Conservation (phyloP, 1,140 invertebrate species). For the Musca vetustissima region DNA sequence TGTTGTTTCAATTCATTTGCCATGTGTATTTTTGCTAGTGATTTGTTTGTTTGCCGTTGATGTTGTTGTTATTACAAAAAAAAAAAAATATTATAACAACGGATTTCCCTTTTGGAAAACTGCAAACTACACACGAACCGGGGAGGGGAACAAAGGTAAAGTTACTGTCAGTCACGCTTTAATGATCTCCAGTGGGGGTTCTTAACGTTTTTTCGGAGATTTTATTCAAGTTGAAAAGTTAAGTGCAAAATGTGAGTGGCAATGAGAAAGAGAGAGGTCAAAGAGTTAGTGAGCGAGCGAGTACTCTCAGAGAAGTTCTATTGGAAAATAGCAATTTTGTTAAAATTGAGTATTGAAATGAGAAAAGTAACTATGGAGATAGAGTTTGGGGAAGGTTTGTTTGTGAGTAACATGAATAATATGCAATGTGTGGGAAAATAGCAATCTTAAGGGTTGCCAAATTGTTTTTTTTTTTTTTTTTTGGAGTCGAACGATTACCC, state of each 20-base stretch:
- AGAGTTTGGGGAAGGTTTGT: too few species aligned
- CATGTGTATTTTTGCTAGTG: too few species aligned
- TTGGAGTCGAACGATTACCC: too few species aligned
- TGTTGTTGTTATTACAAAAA: too few species aligned
- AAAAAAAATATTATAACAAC: not conserved
- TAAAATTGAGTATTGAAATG: too few species aligned
- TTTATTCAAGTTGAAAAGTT: not conserved
- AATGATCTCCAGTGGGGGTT: slow-evolving; percentile 15
- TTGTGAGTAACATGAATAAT: too few species aligned
- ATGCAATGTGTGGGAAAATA: too few species aligned
- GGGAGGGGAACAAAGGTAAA: too few species aligned
- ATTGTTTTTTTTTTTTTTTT: too few species aligned
- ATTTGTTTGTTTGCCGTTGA: not conserved
- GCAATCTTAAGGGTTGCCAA: too few species aligned
- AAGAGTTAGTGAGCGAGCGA: not conserved
- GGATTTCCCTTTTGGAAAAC: slow-evolving; percentile 18
- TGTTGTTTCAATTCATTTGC: slow-evolving; percentile 9
- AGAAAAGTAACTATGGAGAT: too few species aligned
- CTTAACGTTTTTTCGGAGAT: not conserved
- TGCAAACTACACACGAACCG: slow-evolving; percentile 2
- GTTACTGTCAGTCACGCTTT: slow-evolving; percentile 20
- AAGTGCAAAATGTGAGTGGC: not conserved
- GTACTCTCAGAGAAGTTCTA: not conserved
- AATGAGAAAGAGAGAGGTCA: not conserved
- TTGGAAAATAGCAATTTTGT: too few species aligned